Evolutionary conservation across 2,113 vertebrate genomes (phyloP).

Genomic region (Ciconia stormi): DNA sequence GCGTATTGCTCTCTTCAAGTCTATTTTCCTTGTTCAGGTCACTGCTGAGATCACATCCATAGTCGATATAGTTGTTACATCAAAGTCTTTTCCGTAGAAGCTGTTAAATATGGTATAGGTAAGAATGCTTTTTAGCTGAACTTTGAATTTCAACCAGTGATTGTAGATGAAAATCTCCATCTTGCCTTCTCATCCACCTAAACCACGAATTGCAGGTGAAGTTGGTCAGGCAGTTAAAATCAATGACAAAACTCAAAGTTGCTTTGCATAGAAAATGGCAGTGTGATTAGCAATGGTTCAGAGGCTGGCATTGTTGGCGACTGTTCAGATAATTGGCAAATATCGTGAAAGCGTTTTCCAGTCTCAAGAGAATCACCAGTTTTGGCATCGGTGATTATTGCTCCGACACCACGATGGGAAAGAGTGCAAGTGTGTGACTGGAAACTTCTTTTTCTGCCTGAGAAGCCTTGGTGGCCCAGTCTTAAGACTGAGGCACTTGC

Average conservation of each 20-base stretch:
- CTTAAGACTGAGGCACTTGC: background rate
- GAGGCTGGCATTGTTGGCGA: background rate
- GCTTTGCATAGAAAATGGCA: background rate
- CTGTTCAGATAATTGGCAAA: background rate
- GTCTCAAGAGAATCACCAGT: background rate
- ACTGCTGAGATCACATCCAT: background rate
- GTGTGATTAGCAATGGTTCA: background rate
- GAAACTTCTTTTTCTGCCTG: background rate
- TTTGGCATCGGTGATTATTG: background rate
- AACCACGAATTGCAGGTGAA: background rate
- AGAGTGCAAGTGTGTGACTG: background rate
- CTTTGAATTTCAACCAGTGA: background rate
- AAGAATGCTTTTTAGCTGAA: background rate
- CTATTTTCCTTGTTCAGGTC: background rate
- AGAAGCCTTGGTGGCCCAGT: background rate
- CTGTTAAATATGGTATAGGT: background rate
- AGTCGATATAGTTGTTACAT: background rate
- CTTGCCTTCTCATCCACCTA: background rate
- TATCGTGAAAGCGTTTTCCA: background rate
- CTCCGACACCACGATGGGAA: fast-evolving
- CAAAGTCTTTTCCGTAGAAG: background rate
- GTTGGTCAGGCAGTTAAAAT: background rate
- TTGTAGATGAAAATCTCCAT: background rate
- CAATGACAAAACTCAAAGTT: background rate
- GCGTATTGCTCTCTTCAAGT: background rate